Conservation (phyloP, 2,113 vertebrate genomes). For the Alaudala cheleensis region DNA sequence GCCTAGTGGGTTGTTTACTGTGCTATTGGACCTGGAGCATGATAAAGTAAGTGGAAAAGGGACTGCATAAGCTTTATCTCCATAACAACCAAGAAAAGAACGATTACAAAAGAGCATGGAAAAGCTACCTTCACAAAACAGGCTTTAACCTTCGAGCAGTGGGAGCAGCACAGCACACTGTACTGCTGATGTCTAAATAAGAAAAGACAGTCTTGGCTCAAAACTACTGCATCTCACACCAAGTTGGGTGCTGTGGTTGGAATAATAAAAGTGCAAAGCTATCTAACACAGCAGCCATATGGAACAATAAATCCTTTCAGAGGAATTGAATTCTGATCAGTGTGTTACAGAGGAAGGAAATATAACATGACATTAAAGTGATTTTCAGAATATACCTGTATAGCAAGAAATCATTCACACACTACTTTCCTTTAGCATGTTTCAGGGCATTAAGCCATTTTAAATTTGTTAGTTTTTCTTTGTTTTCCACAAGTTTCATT, state of each 20-base stretch:
- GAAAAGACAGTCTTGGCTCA: not conserved
- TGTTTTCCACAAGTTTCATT: not conserved
- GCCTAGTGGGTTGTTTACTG: constrained; percentile 80
- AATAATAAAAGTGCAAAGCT: not conserved
- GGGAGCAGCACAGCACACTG: constrained; percentile 25
- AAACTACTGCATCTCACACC: not conserved
- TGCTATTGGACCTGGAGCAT: constrained; percentile 72
- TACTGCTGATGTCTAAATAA: constrained; percentile 58
- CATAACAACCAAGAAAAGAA: constrained; percentile 73
- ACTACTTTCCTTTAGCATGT: not conserved
- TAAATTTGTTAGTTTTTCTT: not conserved
- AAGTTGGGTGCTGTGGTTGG: not conserved
- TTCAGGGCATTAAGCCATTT: not conserved
- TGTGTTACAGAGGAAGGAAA: not conserved
- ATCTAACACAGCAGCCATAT: not conserved
- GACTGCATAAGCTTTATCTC: constrained; percentile 60
- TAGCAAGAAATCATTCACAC: not conserved
- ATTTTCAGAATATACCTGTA: not conserved
- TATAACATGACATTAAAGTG: not conserved
- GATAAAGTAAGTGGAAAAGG: constrained; percentile 58
- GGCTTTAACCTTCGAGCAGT: constrained; percentile 58
- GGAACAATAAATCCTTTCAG: not conserved
- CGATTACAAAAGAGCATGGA: constrained; percentile 48
- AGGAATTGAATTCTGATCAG: not conserved
- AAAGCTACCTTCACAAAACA: constrained; percentile 59